Evolutionary conservation across 2,888 invertebrate genomes (phyloP), one percentile per base, ranked within the genome.

Genomic region (Aporophyla lueneburgensis): DNA sequence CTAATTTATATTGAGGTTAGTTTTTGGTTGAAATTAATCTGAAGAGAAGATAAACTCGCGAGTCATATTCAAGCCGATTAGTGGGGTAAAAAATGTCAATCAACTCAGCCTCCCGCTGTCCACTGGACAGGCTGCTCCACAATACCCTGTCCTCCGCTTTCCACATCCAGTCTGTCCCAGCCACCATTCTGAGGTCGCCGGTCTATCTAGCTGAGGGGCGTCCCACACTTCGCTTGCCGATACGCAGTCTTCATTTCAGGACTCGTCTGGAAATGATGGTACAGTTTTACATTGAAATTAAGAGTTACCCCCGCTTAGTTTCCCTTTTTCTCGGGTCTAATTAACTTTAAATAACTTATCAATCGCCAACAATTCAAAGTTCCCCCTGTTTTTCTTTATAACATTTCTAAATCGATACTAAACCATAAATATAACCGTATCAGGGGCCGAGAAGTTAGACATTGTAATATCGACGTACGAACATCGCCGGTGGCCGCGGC

Each of bases 401-500:
- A 53, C 5, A 69, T 24, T 27, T 46, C 27, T 19, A 9, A 6
- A 46, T 66, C 58, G n/a, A 49, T 27, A 40, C 24, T 54, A 0
- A 1, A 19, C 27, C 12, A 19, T 62, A 56, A 58, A 78, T 27
- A 62, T 61, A 46, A 24, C 16, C 5, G 10, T 40, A 46, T 49
- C 46, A n/a, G 16, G 21, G 69, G 58, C 59, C 14, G 77, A 51
- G 53, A 56, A 53, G n/a, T 59, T 58, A 71, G 7, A 27, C 61
- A 54, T 76, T 56, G 16, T 62, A 70, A 58, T 65, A 33, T 33
- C 33, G 33, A 1, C 27, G 69, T 58, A 74, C 33, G 27, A 71
- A 24, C 80, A 40, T 78, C 81, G 85, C 54, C 69, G 83, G 83
- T 80, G 85, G 83, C 68, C 85, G 63, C 61, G 62, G 70, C 65